Conservation (phyloP, 2,797 vertebrate genomes). For the Aythya fuligula region DNA sequence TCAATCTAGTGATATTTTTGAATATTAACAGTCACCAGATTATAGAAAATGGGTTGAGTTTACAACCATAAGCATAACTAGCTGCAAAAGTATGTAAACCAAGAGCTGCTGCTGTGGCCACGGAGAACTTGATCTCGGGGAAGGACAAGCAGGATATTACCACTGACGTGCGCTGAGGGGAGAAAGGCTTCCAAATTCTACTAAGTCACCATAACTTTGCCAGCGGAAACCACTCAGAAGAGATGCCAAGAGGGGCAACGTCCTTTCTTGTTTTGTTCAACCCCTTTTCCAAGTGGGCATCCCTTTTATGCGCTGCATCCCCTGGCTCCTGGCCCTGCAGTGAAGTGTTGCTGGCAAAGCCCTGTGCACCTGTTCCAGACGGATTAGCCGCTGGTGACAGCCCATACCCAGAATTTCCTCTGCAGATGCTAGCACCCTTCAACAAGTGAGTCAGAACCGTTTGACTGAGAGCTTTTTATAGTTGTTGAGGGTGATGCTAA, state of each 20-base stretch:
- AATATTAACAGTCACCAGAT: neutral
- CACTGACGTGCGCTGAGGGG: neutral
- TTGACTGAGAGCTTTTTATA: constrained; percentile 67
- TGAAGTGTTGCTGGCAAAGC: constrained; percentile 24
- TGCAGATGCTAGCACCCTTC: constrained; percentile 43
- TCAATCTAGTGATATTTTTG: neutral
- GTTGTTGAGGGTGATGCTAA: constrained; percentile 24
- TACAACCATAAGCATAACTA: neutral
- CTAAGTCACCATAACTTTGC: neutral
- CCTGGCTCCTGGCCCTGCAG: neutral
- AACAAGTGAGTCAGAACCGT: constrained; percentile 59
- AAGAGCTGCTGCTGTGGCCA: neutral
- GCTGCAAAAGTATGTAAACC: neutral
- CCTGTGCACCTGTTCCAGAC: constrained; percentile 31
- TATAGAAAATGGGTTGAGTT: neutral
- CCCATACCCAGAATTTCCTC: constrained; percentile 40
- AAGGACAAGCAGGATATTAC: neutral
- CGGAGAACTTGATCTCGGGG: neutral
- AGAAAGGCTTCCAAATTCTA: neutral
- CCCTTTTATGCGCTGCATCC: neutral
- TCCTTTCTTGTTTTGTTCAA: neutral
- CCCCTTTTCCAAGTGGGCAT: neutral
- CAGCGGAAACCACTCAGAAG: neutral
- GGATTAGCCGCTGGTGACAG: constrained; percentile 25
- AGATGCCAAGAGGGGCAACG: neutral